Conservation (phyloP, 2,888 invertebrate species). For the Tanytarsus gracilentus region DNA sequence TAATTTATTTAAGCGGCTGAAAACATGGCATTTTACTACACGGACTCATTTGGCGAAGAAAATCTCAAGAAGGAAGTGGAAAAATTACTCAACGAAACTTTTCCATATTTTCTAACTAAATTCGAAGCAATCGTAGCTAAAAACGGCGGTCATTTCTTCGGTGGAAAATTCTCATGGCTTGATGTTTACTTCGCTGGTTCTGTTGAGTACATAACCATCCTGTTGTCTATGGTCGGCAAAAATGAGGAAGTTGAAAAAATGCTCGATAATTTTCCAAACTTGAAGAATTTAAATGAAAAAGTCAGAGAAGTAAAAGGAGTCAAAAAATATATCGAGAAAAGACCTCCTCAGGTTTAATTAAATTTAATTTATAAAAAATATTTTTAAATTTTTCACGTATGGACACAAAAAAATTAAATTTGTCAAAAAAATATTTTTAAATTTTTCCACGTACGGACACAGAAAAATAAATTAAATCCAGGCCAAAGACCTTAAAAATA, state of each 20-base stretch:
- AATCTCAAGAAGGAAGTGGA: slow-evolving; percentile 39
- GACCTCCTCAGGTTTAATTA: too few relatives aligned
- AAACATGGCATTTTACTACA: background rate
- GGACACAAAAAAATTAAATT: too few relatives aligned
- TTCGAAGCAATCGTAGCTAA: slow-evolving; percentile 51
- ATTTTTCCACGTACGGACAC: too few relatives aligned
- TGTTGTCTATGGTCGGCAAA: background rate
- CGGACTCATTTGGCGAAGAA: background rate
- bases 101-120: slow-evolving; percentile 51
- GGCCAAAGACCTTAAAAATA: too few relatives aligned
- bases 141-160: slow-evolving; percentile 51
- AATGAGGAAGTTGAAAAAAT: slow-evolving; percentile 44
- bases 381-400: too few relatives aligned
- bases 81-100: slow-evolving; percentile 46
- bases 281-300: slow-evolving; percentile 48
- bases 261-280: slow-evolving; percentile 48
- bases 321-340: slow-evolving; percentile 55
- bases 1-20: slow-evolving; percentile 37
- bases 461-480: too few relatives aligned
- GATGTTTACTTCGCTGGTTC: slow-evolving; percentile 53
- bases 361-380: too few relatives aligned
- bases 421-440: too few relatives aligned
- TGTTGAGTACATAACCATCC: slow-evolving; percentile 46
- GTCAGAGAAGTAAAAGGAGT: slow-evolving; percentile 50
- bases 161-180: slow-evolving; percentile 55